These are phyloP conservation scores for Odontesthes bonariensis DNA, from an alignment of 2,113 vertebrate species.

Conservation along the genomic window DNA sequence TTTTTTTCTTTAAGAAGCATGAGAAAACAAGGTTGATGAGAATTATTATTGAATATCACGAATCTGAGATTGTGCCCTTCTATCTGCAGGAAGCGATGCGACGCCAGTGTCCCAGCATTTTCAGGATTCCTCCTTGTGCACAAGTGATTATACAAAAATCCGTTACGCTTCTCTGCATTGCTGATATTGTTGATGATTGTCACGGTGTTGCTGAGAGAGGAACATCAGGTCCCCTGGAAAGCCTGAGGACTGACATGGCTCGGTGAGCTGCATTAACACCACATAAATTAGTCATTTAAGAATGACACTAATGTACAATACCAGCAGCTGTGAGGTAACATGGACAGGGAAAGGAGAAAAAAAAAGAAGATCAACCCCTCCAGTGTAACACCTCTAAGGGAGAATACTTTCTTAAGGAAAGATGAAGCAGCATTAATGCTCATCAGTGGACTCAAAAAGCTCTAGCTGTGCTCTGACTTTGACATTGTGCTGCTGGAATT, in stretches of 20 bases:
- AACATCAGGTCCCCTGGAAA: slow-evolving; percentile 24
- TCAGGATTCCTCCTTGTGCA: slow-evolving; percentile 53
- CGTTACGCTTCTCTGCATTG: slow-evolving; percentile 37
- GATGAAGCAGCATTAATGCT: slow-evolving; percentile 3
- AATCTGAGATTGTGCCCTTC: slow-evolving; percentile 46
- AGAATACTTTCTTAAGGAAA: not conserved
- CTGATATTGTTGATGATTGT: slow-evolving; percentile 27
- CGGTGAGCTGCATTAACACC: slow-evolving; percentile 17
- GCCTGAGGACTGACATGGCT: slow-evolving; percentile 22
- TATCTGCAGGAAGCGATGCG: slow-evolving; percentile 50
- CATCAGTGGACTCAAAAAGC: slow-evolving; percentile 13
- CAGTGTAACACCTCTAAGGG: slow-evolving; percentile 13
- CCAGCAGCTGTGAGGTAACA: slow-evolving; percentile 26
- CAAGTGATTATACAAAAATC: slow-evolving; percentile 64
- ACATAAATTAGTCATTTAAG: slow-evolving; percentile 41
- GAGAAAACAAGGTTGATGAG: slow-evolving; percentile 52
- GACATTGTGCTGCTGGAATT: slow-evolving; percentile 17
- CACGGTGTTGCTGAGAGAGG: slow-evolving; percentile 20
- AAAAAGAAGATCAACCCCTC: slow-evolving; percentile 30
- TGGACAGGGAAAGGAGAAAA: slow-evolving; percentile 5
- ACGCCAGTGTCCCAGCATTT: slow-evolving; percentile 14
- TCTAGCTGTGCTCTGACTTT: slow-evolving; percentile 46
- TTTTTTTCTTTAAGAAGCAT: slow-evolving; percentile 15
- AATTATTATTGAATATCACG: slow-evolving; percentile 57
- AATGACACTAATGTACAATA: slow-evolving; percentile 16